These are phyloP conservation scores for Drosophila pandora DNA, from an alignment of 1,140 invertebrate genomes.

Conservation along the genomic window DNA sequence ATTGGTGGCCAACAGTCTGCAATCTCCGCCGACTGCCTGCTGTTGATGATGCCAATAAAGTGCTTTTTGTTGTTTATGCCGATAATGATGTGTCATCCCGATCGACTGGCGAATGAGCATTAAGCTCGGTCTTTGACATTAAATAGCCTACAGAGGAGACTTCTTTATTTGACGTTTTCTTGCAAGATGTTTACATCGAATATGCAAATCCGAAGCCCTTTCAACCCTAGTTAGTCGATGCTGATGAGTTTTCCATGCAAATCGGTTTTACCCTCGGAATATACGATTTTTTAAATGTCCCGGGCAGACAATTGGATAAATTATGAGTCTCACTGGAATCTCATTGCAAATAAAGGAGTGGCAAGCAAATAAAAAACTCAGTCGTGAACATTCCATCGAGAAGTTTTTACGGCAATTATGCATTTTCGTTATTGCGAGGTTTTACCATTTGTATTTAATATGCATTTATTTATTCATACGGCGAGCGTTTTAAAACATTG, in stretches of 20 bases:
- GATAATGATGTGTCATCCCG: slow-evolving; percentile 72
- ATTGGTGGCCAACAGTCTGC: slow-evolving; percentile 42
- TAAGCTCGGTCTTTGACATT: slow-evolving; percentile 19
- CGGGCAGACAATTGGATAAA: slow-evolving; percentile 51
- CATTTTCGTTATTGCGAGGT: slow-evolving; percentile 47
- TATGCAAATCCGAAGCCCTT: slow-evolving; percentile 24
- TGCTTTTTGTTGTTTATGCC: slow-evolving; percentile 75
- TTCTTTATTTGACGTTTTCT: slow-evolving; percentile 56
- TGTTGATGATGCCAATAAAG: slow-evolving; percentile 75
- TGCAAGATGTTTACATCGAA: slow-evolving; percentile 27
- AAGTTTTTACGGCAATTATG: slow-evolving; percentile 52
- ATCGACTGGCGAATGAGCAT: slow-evolving; percentile 19
- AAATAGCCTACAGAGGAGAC: slow-evolving; percentile 21
- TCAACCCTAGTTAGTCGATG: slow-evolving; percentile 20
- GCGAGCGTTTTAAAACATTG: slow-evolving; percentile 56
- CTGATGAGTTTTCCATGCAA: slow-evolving; percentile 66
- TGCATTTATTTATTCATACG: slow-evolving; percentile 73
- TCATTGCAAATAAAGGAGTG: slow-evolving; percentile 1
- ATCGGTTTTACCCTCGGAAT: slow-evolving; percentile 42
- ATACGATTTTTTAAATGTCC: slow-evolving; percentile 59
- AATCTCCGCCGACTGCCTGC: slow-evolving; percentile 45
- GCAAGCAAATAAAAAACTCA: background rate
- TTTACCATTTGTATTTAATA: slow-evolving; percentile 71
- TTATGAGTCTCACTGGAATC: slow-evolving; percentile 34
- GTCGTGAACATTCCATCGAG: slow-evolving; percentile 5